Evolutionary conservation across 2,797 vertebrate species (phyloP).

Genomic region (Hydrolagus colliei): DNA sequence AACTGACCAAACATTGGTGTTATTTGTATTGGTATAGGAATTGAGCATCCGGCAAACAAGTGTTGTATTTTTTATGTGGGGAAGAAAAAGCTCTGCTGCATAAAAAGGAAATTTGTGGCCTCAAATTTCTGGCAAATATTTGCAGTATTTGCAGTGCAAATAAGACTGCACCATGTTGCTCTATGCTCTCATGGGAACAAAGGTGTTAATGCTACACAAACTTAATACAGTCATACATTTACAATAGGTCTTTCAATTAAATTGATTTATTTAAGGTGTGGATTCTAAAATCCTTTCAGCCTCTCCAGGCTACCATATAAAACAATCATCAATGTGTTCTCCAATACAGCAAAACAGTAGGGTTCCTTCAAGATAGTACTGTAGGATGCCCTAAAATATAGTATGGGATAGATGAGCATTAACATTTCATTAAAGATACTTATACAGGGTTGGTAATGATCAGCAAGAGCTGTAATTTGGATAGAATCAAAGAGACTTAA

Average conservation of each 20-base stretch:
- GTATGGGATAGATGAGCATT: not conserved
- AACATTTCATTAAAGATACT: not conserved
- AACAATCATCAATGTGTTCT: not conserved
- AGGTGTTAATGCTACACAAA: not conserved
- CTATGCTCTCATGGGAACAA: not conserved
- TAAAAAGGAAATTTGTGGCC: not conserved
- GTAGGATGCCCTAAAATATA: not conserved
- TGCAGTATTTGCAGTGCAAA: not conserved
- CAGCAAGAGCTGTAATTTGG: not conserved
- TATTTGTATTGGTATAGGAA: not conserved
- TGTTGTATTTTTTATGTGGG: not conserved
- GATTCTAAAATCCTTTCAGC: not conserved
- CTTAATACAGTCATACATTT: not conserved
- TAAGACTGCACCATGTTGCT: not conserved
- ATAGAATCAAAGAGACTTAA: too few relatives aligned
- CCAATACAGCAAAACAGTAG: not conserved
- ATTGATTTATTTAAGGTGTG: not conserved
- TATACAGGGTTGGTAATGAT: not conserved
- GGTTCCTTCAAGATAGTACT: not conserved
- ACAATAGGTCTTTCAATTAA: not conserved
- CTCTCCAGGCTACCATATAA: not conserved
- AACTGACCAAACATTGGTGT: too few relatives aligned
- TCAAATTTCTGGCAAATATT: constrained; percentile 5
- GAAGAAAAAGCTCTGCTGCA: constrained; percentile 3
- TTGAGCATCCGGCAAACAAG: not conserved